Evolutionary conservation across 2,888 invertebrate genomes (phyloP), one percentile per base, ranked within the genome.

Genomic region (Anthrax anthrax): DNA sequence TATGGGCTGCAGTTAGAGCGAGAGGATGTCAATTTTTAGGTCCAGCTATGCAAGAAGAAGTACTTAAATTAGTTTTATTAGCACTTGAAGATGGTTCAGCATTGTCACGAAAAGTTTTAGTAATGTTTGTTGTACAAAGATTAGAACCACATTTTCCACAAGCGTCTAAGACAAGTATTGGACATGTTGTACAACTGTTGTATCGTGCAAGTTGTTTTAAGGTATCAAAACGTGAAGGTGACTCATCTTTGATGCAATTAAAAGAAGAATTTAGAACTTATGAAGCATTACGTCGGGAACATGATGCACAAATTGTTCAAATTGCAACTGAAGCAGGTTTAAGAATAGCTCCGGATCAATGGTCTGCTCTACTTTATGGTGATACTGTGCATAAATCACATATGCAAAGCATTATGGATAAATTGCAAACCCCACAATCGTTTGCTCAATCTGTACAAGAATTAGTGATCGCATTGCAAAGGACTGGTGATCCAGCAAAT

Each of bases 1-100:
- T 97, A 39, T 97, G 97, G 97, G 92, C 95, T 38, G 95, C 96
- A 23, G 95, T 97, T 12, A 73, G 97, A 40, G 89, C 92, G 1
- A 77, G 96, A 47, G 97, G 97, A 43, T 98, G 97, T 62, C 97
- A 98, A 70, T 97, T 98, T 71, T 77, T 97, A 29, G 97, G 97
- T 9, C 96, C 96, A 55, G 96, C 92, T 19, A 96, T 98, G 96
- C 97, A 98, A 72, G 96, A 98, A 65, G 97, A 98, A 69, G 96
- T 97, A 44, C 72, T 98, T 34, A 90, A 88, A 62, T 72, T 98
- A 53, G 95, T 98, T 39, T 72, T 97, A 37, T 70, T 96, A 51
- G 94, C 96, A 0, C 70, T 98, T 42, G 94, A 95, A 66, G 95
- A 97, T 70, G 95, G 95, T 12, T 90, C 91, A 1, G 89, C 92